Base-by-base conservation (phyloP, 2,797 vertebrate species). In the Pantherophis vulpinus region DNA sequence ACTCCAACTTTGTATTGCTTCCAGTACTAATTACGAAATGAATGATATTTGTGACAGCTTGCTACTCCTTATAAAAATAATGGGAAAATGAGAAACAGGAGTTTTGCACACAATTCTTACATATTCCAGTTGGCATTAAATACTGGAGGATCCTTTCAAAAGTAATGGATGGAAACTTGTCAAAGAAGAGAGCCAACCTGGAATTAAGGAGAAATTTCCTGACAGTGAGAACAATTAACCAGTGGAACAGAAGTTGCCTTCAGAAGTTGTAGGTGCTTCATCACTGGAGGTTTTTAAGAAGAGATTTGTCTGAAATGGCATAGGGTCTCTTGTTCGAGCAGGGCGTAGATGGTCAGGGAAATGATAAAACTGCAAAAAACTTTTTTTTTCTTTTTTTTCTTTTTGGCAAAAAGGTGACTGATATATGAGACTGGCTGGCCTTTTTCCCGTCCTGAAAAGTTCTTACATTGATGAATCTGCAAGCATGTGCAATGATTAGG, bases 331-430 rank as follows among this genome's bases (percentile, higher is more conserved):
- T 70, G 66, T 11, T 32, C 18, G 14, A 18, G 14, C n/a, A 8
- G 6, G 66, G n/a, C 2, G 6, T 74, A 37, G 70, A 86, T 61
- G 59, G 42, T 59, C 37, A 56, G 58, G 2, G 66, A 83, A 83
- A 92, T 93, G 93, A 94, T 93, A 95, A 97, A 96, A 95, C 91
- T 94, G 86, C 96, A 95, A 88, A 91, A 94, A 94, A 95, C 96
- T 96, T 74, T 74, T 70, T 8, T 37, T 37, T 37, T 37, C 42
- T 5, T 47, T 47, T 51, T 47, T 51, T 51, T 66, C n/a, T 66
- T 66, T 66, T 74, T 74, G 61, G 27, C 11, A n/a, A 94, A 95
- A 91, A 89, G 27, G 74, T 86, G 61, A 37, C 93, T 94, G n/a
- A 55, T 56, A 0, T 42, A 92, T 91, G 95, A 94, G 94, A 90